These are phyloP conservation scores for Agrilus planipennis DNA, from an alignment of 1,140 invertebrate genomes.

Conservation along the genomic window DNA sequence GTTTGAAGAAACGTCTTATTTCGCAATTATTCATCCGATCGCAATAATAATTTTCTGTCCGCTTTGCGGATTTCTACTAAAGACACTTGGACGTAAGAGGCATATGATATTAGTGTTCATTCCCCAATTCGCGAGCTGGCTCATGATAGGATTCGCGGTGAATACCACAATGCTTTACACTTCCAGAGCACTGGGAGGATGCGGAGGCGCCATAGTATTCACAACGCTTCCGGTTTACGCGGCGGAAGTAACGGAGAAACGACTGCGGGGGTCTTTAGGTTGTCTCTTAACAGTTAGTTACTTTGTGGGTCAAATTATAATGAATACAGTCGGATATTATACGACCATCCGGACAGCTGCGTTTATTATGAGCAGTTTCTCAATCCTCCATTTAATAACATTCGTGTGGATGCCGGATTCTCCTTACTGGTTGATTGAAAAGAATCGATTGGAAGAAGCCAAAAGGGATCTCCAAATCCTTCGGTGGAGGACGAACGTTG, in stretches of 20 bases:
- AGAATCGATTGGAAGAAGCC: too few relatives aligned
- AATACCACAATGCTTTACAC: slow-evolving; percentile 1
- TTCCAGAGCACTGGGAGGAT: slow-evolving; percentile 8
- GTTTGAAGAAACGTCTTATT: slow-evolving; percentile 8
- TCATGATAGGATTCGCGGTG: background rate
- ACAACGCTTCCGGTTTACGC: slow-evolving; percentile 14
- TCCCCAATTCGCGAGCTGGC: slow-evolving; percentile 4
- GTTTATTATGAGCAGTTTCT: too few relatives aligned
- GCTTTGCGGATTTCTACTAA: background rate
- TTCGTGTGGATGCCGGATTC: too few relatives aligned
- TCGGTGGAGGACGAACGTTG: too few relatives aligned
- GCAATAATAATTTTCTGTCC: background rate
- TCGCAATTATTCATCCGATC: slow-evolving; percentile 7
- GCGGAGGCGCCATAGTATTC: slow-evolving; percentile 15
- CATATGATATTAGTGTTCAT: background rate
- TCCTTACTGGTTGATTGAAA: too few relatives aligned
- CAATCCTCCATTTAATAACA: too few relatives aligned
- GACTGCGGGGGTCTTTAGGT: slow-evolving; percentile 18
- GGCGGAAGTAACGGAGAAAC: slow-evolving; percentile 15
- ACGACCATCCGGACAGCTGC: too few relatives aligned
- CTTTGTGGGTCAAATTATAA: too few relatives aligned
- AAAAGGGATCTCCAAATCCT: too few relatives aligned
- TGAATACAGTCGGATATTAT: too few relatives aligned
- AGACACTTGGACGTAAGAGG: slow-evolving; percentile 6
- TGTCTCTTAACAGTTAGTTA: too few relatives aligned